These are phyloP conservation scores for Passer domesticus DNA, from an alignment of 2,113 vertebrate species.

Conservation along the genomic window DNA sequence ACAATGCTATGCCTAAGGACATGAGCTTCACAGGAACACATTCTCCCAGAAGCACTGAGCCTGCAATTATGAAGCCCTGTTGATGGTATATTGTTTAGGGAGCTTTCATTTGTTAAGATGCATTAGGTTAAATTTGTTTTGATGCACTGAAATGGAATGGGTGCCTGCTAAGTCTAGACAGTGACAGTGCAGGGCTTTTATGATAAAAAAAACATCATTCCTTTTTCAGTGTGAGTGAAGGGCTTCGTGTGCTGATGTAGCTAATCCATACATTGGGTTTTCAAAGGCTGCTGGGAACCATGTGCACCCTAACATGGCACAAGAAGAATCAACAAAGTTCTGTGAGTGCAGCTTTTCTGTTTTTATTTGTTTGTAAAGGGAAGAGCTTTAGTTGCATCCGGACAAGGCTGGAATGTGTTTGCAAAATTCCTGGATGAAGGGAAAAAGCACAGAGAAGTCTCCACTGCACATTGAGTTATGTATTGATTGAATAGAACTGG, in stretches of 20 bases:
- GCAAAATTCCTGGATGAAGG: neutral
- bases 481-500: neutral
- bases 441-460: neutral
- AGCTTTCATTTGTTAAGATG: slow-evolving; percentile 16
- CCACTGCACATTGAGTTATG: neutral
- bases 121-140: slow-evolving; percentile 40
- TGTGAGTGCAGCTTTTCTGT: slow-evolving; percentile 14
- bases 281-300: neutral
- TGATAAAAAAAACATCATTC: neutral
- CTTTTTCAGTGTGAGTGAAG: neutral
- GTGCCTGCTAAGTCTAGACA: slow-evolving; percentile 29
- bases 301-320: neutral
- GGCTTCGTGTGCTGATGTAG: neutral
- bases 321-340: neutral
- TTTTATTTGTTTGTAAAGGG: slow-evolving; percentile 7
- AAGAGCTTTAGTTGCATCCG: neutral
- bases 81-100: slow-evolving; percentile 12
- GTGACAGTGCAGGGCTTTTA: neutral
- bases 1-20: neutral
- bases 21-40: neutral
- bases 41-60: neutral
- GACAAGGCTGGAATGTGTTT: neutral
- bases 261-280: neutral
- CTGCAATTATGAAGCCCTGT: neutral
- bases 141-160: slow-evolving; percentile 28